These are phyloP conservation scores for Bubalus kerabau DNA, from an alignment of 2,113 vertebrate genomes.

Conservation along the genomic window DNA sequence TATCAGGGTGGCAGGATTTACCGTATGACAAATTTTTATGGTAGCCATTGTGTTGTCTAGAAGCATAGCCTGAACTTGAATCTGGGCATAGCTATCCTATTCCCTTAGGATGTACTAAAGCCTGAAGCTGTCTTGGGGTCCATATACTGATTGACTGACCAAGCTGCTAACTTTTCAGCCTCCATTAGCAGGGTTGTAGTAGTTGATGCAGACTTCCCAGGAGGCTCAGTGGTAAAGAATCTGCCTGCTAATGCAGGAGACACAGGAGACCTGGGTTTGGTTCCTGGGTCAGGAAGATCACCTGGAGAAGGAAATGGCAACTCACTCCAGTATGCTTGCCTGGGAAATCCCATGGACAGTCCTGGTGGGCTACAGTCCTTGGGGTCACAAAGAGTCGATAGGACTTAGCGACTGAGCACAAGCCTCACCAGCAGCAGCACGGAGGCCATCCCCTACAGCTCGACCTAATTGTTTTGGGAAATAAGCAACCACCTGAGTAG, in stretches of 20 bases:
- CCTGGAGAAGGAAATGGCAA: not conserved
- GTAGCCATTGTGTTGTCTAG: not conserved
- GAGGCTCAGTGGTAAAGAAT: not conserved
- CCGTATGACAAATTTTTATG: not conserved
- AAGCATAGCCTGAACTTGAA: not conserved
- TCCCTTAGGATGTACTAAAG: not conserved
- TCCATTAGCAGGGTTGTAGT: not conserved
- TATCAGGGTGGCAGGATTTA: not conserved
- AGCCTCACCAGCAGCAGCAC: not conserved
- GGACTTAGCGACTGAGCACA: not conserved
- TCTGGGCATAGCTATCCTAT: not conserved
- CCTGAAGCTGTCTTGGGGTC: not conserved
- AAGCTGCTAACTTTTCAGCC: not conserved
- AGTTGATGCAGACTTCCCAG: not conserved
- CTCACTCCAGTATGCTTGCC: not conserved
- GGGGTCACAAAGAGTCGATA: not conserved
- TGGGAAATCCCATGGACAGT: not conserved
- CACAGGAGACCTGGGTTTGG: not conserved
- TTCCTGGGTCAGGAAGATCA: not conserved
- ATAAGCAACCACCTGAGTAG: not conserved
- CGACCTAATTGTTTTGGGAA: not conserved
- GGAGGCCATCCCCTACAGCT: not conserved
- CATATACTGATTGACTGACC: not conserved
- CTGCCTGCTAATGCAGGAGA: not conserved
- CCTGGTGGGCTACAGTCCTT: not conserved